Evolutionary conservation across 2,888 invertebrate genomes (phyloP), one percentile per base, ranked within the genome.

Genomic region (Seira sanloemensis): DNA sequence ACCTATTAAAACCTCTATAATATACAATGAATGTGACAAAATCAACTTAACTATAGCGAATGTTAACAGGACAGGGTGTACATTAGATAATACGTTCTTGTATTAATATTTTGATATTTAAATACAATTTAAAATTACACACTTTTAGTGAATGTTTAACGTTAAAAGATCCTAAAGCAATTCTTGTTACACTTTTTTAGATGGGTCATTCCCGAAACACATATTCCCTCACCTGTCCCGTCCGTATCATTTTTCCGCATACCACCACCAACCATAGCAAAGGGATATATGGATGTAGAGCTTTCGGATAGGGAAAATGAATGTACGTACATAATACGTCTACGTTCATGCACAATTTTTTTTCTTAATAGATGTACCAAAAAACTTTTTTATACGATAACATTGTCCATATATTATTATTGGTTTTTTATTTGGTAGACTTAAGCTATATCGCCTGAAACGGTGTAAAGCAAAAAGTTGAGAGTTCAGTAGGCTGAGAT

Each of bases 161-260:
- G 62, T 81, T 81, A 81, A 80, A 81, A 81, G 80, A 68, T 62
- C 75, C 50, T 81, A 73, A 65, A 37, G 75, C 67, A 62, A 58
- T 74, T 80, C 80, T 50, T 50, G 16, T 50, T 81, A 79, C 68
- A 79, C 27, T 73, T 80, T 75, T 76, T 81, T 81, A 81, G 75
- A 81, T 69, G 37, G 72, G 65, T 81, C 74, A 68, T 69, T 81
- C 80, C 80, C 80, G 75, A 75, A 50, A 50, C 50, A 50, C 75
- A 72, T 78, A 85, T 72, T n/a, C 73, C 86, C 80, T 86, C 86
- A 86, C 86, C 86, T 86, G 86, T 86, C 85, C 82, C 82, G 69
- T 78, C 54, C 66, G 81, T 82, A 82, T 76, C 81, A 72, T 77
- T 77, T 85, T 86, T 86, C 86, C 86, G 86, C 86, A 86, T 86